These are phyloP conservation scores for Neodiprion virginianus DNA, from an alignment of 1,140 invertebrate species.

Conservation along the genomic window DNA sequence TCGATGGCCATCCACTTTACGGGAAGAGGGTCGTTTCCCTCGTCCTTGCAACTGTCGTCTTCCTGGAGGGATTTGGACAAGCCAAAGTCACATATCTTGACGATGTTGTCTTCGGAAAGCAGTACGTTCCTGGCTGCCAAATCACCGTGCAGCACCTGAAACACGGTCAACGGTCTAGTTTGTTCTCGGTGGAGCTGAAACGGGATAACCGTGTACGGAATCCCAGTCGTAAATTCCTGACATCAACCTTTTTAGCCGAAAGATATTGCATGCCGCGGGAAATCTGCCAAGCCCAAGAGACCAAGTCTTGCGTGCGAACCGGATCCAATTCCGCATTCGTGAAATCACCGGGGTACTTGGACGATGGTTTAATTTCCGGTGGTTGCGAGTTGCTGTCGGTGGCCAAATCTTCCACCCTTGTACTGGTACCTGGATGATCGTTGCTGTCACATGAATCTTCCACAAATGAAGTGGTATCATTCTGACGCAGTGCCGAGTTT, in stretches of 20 bases:
- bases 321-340: conserved; percentile 69
- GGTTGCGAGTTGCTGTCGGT: conserved; percentile 57
- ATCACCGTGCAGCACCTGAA: conserved; percentile 90
- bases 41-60: conserved; percentile 92
- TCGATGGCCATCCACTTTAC: conserved; percentile 87
- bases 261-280: conserved; percentile 96
- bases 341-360: conserved; percentile 76
- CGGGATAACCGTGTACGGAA: not conserved
- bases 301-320: conserved; percentile 80
- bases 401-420: conserved; percentile 40
- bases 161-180: not conserved
- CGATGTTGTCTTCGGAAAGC: conserved; percentile 84
- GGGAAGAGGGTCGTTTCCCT: conserved; percentile 79
- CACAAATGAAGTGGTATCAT: conserved; percentile 58
- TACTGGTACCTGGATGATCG: conserved; percentile 38
- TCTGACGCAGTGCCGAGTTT: conserved; percentile 51
- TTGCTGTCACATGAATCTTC: conserved; percentile 43
- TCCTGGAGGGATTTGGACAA: conserved; percentile 91
- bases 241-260: conserved; percentile 77
- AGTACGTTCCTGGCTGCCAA: conserved; percentile 95
- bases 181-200: not conserved
- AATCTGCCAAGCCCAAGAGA: conserved; percentile 93
- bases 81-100: conserved; percentile 97
- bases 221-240: not conserved
- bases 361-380: conserved; percentile 74